These are phyloP conservation scores for Otus sunia DNA, from an alignment of 2,113 vertebrate species.

Conservation along the genomic window DNA sequence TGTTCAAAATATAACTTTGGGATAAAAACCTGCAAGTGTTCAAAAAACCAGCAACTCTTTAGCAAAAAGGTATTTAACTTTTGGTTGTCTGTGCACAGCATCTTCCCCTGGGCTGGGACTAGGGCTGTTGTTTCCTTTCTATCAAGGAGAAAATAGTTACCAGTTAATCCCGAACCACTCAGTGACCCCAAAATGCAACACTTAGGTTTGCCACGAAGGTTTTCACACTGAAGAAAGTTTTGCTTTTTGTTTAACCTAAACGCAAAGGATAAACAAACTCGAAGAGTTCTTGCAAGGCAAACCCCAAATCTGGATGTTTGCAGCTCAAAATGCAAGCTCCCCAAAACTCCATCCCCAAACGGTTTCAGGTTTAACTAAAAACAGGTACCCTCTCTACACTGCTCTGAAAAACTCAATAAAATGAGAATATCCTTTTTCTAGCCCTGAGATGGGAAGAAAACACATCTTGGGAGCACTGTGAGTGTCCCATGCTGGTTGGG, in stretches of 20 bases:
- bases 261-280: not conserved
- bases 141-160: not conserved
- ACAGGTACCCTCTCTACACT: not conserved
- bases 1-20: not conserved
- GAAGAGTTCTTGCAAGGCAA: not conserved
- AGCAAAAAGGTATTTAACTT: not conserved
- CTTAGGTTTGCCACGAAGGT: not conserved
- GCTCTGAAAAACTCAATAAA: not conserved
- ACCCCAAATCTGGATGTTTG: too few relatives aligned
- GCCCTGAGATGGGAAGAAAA: not conserved
- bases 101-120: not conserved
- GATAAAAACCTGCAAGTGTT: not conserved
- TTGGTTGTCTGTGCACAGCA: not conserved
- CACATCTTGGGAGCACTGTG: rapidly evolving
- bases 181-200: not conserved
- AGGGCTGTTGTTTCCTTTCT: not conserved
- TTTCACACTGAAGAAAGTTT: not conserved
- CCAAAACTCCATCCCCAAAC: not conserved
- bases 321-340: not conserved
- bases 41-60: not conserved
- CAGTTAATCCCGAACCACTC: not conserved
- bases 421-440: not conserved
- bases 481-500: not conserved
- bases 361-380: not conserved
- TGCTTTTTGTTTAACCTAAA: not conserved